Evolutionary conservation across 2,888 invertebrate species (phyloP).

Genomic region (Yponomeuta malinellus): DNA sequence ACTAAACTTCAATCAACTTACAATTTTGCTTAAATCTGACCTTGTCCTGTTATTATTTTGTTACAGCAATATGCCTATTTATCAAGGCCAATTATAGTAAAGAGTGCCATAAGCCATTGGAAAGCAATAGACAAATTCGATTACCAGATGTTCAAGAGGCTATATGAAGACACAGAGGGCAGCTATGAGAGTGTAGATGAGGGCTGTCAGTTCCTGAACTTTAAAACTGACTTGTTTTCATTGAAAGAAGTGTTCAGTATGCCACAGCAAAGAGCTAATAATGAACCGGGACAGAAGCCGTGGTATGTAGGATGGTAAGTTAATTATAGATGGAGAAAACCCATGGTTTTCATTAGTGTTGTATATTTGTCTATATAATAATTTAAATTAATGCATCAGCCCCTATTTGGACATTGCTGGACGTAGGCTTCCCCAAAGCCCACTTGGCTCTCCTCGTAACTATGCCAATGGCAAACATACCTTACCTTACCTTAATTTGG

Average conservation of each 20-base stretch:
- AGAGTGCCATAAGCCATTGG: conserved; percentile 85
- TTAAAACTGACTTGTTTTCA: conserved; percentile 86
- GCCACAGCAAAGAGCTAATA: conserved; percentile 78
- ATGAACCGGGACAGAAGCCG: conserved; percentile 78
- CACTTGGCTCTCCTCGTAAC: too few species aligned
- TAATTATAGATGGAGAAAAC: conserved; percentile 1
- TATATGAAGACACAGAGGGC: conserved; percentile 81
- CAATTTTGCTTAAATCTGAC: too few species aligned
- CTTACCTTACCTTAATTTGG: too few species aligned
- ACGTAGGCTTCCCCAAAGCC: too few species aligned
- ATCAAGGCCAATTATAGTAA: conserved; percentile 86
- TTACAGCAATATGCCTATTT: conserved; percentile 82
- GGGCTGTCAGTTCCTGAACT: conserved; percentile 91
- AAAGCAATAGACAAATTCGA: conserved; percentile 81
- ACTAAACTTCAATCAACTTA: too few species aligned
- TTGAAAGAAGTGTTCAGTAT: conserved; percentile 86
- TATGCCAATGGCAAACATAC: too few species aligned
- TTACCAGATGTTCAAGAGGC: conserved; percentile 79
- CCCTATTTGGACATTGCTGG: too few species aligned
- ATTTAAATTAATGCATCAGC: neutral
- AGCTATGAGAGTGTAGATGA: conserved; percentile 85
- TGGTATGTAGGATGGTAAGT: conserved; percentile 95
- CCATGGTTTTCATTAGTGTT: neutral
- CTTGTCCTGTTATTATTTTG: neutral
- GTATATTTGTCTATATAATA: neutral